Conservation (phyloP, 2,797 vertebrate species). For the Chaunax sp. region DNA sequence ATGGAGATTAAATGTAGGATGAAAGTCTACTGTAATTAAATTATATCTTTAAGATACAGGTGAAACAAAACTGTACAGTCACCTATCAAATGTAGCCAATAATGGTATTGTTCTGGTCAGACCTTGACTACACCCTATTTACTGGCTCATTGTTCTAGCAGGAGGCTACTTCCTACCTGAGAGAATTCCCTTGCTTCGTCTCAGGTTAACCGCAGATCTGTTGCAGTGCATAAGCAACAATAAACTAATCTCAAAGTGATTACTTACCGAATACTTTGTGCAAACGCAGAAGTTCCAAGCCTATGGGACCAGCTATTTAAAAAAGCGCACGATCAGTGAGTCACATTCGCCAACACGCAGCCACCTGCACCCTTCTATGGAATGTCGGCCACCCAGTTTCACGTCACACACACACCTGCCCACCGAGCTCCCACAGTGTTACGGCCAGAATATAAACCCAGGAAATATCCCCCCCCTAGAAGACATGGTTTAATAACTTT, state of each 20-base stretch:
- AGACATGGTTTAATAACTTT: neutral
- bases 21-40: neutral
- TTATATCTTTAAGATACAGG: no score
- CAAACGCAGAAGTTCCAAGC: neutral
- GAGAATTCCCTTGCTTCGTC: neutral
- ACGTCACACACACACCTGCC: slow-evolving; percentile 69
- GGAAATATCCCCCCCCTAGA: neutral
- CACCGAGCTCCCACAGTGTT: slow-evolving; percentile 21
- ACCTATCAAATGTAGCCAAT: neutral
- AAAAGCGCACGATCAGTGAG: slow-evolving; percentile 38
- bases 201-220: neutral
- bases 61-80: neutral
- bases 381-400: slow-evolving; percentile 77
- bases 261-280: neutral
- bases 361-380: slow-evolving; percentile 77
- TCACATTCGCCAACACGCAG: slow-evolving; percentile 41
- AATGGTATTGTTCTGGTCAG: neutral
- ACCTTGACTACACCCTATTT: neutral
- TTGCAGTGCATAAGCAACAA: neutral
- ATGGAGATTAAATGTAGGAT: neutral
- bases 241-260: neutral
- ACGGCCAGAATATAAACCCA: neutral
- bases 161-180: neutral
- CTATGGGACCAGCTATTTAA: slow-evolving; percentile 1
- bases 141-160: no score